Base-by-base conservation (phyloP, 2,888 invertebrate species). In the Andrena fulva region DNA sequence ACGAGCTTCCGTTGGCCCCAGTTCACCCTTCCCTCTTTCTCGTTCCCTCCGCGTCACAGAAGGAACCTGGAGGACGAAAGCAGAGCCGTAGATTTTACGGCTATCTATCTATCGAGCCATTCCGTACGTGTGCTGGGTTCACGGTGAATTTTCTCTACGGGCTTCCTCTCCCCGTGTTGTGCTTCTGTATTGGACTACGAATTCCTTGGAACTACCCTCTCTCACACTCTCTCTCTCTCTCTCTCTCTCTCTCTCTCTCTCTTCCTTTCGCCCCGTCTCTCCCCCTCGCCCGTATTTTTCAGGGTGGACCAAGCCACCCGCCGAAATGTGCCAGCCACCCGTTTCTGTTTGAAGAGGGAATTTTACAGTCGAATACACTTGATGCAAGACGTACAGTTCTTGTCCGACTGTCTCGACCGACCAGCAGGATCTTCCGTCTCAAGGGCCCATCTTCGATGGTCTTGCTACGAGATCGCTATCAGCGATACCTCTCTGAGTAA, bases 331-430 rank as follows among this genome's bases (percentile, higher is more conserved):
- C 91, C 90, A 87, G 90, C 89, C 90, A 88, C 84, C 86, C 87
- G 89, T 87, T 90, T 90, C 90, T 91, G 91, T 92, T 92, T 92
- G 92, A 93, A 92, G 92, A 93, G 91, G 90, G 90, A 93, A 93
- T 93, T 93, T 93, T 89, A 93, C 93, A 93, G 93, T 92, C 93
- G 93, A 91, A 91, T 91, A 89, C 91, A 91, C 90, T 70, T 89
- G 91, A 91, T 92, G 91, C 91, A 91, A 91, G 90, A 91, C 89
- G 89, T 87, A 87, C 89, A 86, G 87, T 82, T 85, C 86, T 42
- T 83, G 79, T 84, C 80, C 85, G 85, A 87, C 86, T 88, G 83
- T 87, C 82, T 80, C 81, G 71, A 79, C 75, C 78, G 77, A 77
- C 74, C 42, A 42, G 70, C 54, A 64, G 63, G 59, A 72, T 60